These are phyloP conservation scores for Fundulus diaphanus DNA, from an alignment of 2,797 vertebrate genomes.

Conservation along the genomic window DNA sequence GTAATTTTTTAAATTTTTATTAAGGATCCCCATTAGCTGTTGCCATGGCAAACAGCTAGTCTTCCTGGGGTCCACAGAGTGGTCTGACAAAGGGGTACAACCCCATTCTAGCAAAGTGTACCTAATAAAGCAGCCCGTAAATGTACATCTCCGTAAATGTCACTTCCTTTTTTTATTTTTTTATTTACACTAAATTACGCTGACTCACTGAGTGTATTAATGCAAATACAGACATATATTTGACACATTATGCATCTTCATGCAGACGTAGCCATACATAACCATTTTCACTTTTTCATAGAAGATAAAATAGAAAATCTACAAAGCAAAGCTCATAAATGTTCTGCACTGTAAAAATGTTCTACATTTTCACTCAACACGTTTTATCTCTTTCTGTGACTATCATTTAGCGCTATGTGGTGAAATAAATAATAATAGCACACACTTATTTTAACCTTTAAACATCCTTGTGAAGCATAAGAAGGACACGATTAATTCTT, in stretches of 20 bases:
- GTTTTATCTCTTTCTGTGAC: neutral
- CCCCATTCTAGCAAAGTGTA: neutral
- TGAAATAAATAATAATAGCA: constrained; percentile 4
- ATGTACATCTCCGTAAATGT: neutral
- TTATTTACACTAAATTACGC: neutral
- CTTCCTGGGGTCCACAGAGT: too few species aligned
- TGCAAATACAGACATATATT: neutral
- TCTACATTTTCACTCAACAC: neutral
- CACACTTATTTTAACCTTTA: neutral
- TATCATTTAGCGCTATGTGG: neutral
- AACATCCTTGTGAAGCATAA: constrained; percentile 12
- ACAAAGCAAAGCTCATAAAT: constrained; percentile 15
- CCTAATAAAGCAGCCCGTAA: too few species aligned
- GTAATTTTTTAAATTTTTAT: too few species aligned
- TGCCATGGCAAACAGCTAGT: too few species aligned
- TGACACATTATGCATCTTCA: neutral
- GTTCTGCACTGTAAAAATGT: neutral
- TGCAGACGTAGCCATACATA: neutral
- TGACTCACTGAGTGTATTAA: neutral
- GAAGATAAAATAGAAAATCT: neutral
- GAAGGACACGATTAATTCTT: constrained; percentile 29
- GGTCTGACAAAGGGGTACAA: neutral
- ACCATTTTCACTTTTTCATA: constrained; percentile 10
- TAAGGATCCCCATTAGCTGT: too few species aligned
- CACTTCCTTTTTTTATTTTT: neutral